These are phyloP conservation scores for Rhyzopertha dominica DNA, from an alignment of 1,140 invertebrate species.

Conservation along the genomic window DNA sequence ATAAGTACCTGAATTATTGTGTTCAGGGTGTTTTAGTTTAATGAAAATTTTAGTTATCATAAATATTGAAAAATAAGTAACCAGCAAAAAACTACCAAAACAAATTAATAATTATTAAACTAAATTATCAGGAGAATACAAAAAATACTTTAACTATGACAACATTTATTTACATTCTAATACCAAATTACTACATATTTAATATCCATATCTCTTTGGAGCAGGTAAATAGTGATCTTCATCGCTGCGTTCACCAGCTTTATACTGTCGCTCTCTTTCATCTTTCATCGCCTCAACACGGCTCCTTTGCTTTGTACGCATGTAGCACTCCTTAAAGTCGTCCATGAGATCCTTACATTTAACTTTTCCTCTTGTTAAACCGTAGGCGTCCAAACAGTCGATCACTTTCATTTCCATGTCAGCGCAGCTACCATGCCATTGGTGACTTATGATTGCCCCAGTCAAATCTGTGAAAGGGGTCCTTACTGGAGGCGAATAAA, in stretches of 20 bases:
- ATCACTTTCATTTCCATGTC: constrained; percentile 61
- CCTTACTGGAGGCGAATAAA: constrained; percentile 57
- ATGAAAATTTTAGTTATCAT: too few species aligned
- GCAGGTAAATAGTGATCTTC: constrained; percentile 47
- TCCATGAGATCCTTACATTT: constrained; percentile 57
- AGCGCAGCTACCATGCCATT: constrained; percentile 56
- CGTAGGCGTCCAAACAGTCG: constrained; percentile 72
- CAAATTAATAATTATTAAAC: constrained; percentile 3
- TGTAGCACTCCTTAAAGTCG: constrained; percentile 64
- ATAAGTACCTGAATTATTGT: too few species aligned
- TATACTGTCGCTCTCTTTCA: constrained; percentile 53
- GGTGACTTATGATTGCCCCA: constrained; percentile 56
- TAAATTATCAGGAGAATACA: neutral
- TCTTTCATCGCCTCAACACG: constrained; percentile 51
- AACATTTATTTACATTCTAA: constrained; percentile 9
- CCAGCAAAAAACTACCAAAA: too few species aligned
- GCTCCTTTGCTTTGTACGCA: constrained; percentile 52
- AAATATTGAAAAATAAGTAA: too few species aligned
- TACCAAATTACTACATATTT: constrained; percentile 20
- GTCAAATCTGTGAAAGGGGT: constrained; percentile 64
- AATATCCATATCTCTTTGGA: constrained; percentile 49
- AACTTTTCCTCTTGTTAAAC: constrained; percentile 50
- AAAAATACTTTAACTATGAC: constrained; percentile 3
- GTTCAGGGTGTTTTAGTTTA: too few species aligned
- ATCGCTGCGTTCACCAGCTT: constrained; percentile 44